These are phyloP conservation scores for Stichodactyla helianthus DNA, from an alignment of 64 coral and sea anemone genomes.

Conservation along the genomic window DNA sequence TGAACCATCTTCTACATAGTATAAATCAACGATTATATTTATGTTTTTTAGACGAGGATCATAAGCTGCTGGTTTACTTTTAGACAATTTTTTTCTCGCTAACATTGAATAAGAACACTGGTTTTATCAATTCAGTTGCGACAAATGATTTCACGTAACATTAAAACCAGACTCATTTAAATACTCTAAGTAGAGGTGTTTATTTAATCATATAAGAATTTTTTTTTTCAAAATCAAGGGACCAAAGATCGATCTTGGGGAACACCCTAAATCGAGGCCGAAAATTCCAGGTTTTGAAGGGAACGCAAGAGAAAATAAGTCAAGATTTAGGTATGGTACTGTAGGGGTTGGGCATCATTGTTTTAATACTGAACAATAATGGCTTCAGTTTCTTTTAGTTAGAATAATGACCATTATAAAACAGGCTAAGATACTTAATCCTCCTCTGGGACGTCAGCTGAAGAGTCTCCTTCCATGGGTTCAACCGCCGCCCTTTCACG, in stretches of 20 bases:
- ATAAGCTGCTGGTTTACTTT: neutral
- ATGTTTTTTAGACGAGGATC: neutral
- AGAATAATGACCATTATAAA: neutral
- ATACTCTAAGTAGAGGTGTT: slow-evolving; percentile 6
- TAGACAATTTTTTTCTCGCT: neutral
- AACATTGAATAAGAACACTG: slow-evolving; percentile 20
- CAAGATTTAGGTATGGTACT: neutral
- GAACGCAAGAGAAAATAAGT: neutral
- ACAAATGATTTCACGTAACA: neutral
- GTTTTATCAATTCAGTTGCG: neutral
- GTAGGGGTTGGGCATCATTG: neutral
- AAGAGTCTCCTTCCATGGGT: slow-evolving; percentile 18
- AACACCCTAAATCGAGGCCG: neutral
- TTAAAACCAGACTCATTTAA: neutral
- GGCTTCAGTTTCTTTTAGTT: neutral
- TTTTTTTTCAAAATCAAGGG: neutral
- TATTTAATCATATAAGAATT: neutral
- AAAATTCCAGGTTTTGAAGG: neutral
- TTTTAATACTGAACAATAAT: neutral
- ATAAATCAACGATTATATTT: neutral
- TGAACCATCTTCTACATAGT: neutral
- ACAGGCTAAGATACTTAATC: slow-evolving; percentile 14
- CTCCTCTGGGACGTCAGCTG: slow-evolving; percentile 2
- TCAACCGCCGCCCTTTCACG: slow-evolving; percentile 18
- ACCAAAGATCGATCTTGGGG: neutral